A percentile compares a stretch with the other conserved stretches of the same genome.
Evolutionary conservation across 2,113 vertebrate species (phyloP).

Genomic region (Mustela lutreola): DNA sequence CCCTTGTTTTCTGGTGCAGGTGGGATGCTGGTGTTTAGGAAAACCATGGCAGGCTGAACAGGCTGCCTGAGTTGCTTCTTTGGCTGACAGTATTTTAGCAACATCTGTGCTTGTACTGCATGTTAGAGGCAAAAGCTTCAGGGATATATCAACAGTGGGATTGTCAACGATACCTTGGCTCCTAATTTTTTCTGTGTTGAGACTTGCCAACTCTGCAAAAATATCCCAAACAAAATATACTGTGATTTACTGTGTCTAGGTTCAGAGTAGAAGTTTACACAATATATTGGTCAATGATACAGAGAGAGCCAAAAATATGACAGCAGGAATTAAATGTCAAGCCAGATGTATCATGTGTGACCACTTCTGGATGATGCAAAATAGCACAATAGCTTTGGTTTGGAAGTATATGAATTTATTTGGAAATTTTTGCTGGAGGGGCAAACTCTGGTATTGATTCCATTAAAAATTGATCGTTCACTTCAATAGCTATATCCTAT

Average conservation of each 20-base stretch:
- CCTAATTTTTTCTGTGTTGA: neutral
- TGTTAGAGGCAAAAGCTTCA: neutral
- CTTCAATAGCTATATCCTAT: neutral
- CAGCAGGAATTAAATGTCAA: conserved; percentile 73
- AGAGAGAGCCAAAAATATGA: conserved; percentile 72
- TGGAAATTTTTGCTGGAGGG: neutral
- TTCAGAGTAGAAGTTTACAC: conserved; percentile 54
- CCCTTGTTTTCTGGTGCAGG: neutral
- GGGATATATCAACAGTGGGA: neutral
- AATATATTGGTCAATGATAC: conserved; percentile 60
- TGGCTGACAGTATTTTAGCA: neutral
- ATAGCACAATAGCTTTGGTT: conserved; percentile 68
- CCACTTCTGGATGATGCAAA: conserved; percentile 65
- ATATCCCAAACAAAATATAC: conserved; percentile 54
- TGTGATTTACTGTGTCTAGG: conserved; percentile 57
- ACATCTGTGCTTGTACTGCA: neutral
- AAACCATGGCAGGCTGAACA: rapidly evolving
- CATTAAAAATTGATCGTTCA: conserved; percentile 14
- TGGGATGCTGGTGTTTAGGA: neutral
- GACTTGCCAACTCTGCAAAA: conserved; percentile 50
- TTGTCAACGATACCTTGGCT: neutral
- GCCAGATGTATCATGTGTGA: conserved; percentile 69
- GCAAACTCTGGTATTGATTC: neutral
- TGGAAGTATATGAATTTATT: conserved; percentile 70
- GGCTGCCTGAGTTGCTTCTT: neutral